Base-by-base conservation (phyloP, 2,888 invertebrate genomes). In the Xylota sylvarum region DNA sequence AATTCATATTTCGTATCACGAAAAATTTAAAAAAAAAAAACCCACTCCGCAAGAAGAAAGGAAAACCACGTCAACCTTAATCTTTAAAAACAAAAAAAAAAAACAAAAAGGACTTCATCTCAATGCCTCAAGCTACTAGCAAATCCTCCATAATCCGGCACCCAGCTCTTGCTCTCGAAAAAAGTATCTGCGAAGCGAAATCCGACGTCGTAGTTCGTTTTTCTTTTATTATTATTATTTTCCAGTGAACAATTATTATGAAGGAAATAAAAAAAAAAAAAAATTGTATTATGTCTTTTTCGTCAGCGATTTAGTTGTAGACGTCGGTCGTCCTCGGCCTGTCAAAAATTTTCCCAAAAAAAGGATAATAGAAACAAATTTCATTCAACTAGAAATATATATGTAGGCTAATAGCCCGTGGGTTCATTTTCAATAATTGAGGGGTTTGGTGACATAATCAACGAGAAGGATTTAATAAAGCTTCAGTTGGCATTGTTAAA, bases 351-450 rank as follows among this genome's bases (percentile, higher is more conserved):
- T 52, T 56, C 19, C n/a, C 65, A 56, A 14, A 2, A 7, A 10
- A 37, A n/a, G 37, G 35, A 9, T n/a, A n/a, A 52, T 9, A 50
- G 12, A 67, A 23, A 32, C 14, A 48, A 60, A 40, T 19, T 58
- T n/a, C 37, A 77, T 67, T 67, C 40, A 67, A 30, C 46, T 58
- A 50, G 48, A 77, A 67, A 77, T 67, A 40, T 77, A 3, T 23
- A 23, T 23, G 23, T 23, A 58, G 77, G 19, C 60, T 48, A 55
- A 67, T 55, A 67, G 55, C 67, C 58, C 6, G 27, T 37, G 56
- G 78, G 60, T 64, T 48, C 40, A 72, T 67, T 79, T 77, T 65
- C 78, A 83, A 77, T 65, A 72, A 72, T 77, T 58, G 30, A 37
- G 60, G 55, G 27, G 67, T 50, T 46, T 62, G 55, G 55, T 48